These are phyloP conservation scores for Leucophenga montana DNA, from an alignment of 2,888 invertebrate genomes.

Conservation along the genomic window DNA sequence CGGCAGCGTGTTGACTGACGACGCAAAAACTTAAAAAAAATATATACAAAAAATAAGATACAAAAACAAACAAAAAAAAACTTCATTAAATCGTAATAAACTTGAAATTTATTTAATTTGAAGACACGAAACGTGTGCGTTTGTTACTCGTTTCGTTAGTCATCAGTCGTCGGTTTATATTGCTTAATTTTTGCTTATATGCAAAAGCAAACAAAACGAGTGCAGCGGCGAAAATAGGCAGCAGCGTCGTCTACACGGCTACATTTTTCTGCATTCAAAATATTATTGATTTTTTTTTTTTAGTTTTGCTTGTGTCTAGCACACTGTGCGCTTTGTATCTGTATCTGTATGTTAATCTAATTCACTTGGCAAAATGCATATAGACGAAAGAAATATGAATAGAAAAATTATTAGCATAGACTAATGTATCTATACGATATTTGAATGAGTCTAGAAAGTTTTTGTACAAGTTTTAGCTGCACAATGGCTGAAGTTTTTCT, in stretches of 20 bases:
- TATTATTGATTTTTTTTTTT: background rate
- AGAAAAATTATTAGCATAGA: slow-evolving; percentile 1
- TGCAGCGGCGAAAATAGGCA: no score
- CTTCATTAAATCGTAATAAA: background rate
- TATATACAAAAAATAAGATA: background rate
- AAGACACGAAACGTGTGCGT: background rate
- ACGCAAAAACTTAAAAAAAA: background rate
- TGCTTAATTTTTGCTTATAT: background rate
- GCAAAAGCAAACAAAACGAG: background rate
- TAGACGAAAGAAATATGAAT: background rate
- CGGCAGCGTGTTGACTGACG: background rate
- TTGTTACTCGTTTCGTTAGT: background rate
- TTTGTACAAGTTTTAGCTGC: background rate
- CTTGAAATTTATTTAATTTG: background rate
- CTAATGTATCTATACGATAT: background rate
- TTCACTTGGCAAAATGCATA: background rate
- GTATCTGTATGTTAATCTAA: slow-evolving; percentile 13
- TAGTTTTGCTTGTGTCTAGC: slow-evolving; percentile 31
- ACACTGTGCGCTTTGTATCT: background rate
- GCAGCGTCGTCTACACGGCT: background rate
- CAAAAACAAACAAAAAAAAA: background rate
- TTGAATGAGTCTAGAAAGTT: slow-evolving; percentile 44
- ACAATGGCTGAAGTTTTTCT: background rate
- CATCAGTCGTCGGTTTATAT: background rate
- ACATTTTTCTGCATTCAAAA: background rate